phyloP scores from a whole-genome alignment of 2,888 invertebrate species.

The Diploptera punctata region DNA sequence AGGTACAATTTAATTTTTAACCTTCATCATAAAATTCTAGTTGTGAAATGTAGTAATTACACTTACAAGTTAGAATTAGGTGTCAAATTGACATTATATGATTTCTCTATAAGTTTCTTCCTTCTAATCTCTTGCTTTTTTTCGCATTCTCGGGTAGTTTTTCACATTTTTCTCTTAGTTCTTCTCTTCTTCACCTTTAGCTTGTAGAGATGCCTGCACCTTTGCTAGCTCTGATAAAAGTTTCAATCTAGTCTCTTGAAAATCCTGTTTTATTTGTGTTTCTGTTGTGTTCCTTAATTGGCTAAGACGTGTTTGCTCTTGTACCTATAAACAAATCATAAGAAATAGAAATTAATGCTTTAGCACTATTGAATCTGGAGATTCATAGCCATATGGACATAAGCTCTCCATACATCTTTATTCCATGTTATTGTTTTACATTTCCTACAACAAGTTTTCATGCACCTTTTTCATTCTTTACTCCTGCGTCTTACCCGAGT shows the following conservation, averaged over 20 bases:
- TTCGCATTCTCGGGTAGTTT: slow-evolving; percentile 45
- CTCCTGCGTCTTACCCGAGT: too few relatives aligned
- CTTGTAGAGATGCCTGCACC: slow-evolving; percentile 48
- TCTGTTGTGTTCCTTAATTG: slow-evolving; percentile 43
- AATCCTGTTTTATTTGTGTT: slow-evolving; percentile 47
- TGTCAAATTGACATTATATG: slow-evolving; percentile 41
- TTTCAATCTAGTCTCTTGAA: slow-evolving; percentile 48
- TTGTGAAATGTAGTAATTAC: too few relatives aligned
- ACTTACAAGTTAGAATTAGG: slow-evolving; percentile 35
- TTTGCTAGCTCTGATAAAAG: slow-evolving; percentile 48
- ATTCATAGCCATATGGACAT: too few relatives aligned
- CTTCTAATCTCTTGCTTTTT: slow-evolving; percentile 45
- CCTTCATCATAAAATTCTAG: too few relatives aligned
- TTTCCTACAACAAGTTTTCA: too few relatives aligned
- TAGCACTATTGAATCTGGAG: too few relatives aligned
- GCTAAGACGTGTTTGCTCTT: slow-evolving; percentile 47
- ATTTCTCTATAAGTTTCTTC: slow-evolving; percentile 42
- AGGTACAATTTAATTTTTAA: too few relatives aligned
- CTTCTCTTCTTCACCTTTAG: slow-evolving; percentile 45
- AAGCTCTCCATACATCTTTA: too few relatives aligned
- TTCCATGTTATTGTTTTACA: too few relatives aligned
- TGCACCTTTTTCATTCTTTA: too few relatives aligned
- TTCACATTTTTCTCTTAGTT: slow-evolving; percentile 46
- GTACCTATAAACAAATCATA: slow-evolving; percentile 42
- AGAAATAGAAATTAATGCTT: too few relatives aligned